A percentile compares a stretch with the other conserved stretches of the same genome.
Evolutionary conservation across 2,888 invertebrate genomes (phyloP).

Genomic region (Neuroscelio doddi): DNA sequence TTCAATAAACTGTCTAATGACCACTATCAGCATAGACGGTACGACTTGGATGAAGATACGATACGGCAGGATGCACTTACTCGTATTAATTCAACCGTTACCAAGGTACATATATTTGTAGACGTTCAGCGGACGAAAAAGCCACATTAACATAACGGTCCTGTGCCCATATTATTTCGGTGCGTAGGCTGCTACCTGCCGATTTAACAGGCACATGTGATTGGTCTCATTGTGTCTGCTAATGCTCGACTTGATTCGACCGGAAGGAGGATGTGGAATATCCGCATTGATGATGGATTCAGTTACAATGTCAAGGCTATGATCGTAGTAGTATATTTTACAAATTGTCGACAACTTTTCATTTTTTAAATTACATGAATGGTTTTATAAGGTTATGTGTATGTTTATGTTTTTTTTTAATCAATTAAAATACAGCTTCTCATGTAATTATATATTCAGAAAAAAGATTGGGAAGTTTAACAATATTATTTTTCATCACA

Average conservation of each 20-base stretch:
- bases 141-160: conserved; percentile 70
- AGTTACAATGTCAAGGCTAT: too few species aligned
- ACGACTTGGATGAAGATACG: conserved; percentile 33
- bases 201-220: conserved; percentile 44
- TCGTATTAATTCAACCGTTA: conserved; percentile 68
- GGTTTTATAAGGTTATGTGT: too few species aligned
- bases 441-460: too few species aligned
- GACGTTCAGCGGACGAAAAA: conserved; percentile 57
- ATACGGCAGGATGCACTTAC: conserved; percentile 60
- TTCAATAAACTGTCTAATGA: conserved; percentile 17
- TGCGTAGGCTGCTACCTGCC: conserved; percentile 47
- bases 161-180: conserved; percentile 45
- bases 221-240: conserved; percentile 40
- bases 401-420: too few species aligned
- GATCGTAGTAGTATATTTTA: too few species aligned
- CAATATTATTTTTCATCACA: too few species aligned
- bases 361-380: too few species aligned
- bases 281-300: conserved; percentile 9
- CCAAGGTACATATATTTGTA: conserved; percentile 54
- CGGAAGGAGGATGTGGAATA: conserved; percentile 25
- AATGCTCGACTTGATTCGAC: conserved; percentile 21
- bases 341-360: too few species aligned
- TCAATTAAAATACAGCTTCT: too few species aligned
- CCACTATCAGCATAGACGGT: conserved; percentile 20
- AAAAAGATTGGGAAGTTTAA: too few species aligned